Base-by-base conservation (phyloP, 2,797 vertebrate genomes). In the Potorous gilbertii region DNA sequence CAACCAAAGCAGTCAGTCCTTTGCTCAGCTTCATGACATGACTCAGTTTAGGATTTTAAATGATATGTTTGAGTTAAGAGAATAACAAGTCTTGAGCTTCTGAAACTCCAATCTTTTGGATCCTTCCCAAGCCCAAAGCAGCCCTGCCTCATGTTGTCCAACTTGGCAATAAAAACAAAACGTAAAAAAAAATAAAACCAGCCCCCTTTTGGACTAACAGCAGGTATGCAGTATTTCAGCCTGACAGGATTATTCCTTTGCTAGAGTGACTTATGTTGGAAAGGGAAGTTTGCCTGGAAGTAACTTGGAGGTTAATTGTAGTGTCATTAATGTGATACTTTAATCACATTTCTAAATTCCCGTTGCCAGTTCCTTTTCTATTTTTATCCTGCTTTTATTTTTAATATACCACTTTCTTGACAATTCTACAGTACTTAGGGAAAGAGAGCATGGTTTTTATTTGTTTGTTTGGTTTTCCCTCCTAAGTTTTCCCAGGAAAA, bases 151-250 rank as follows among this genome's bases (percentile, higher is more conserved):
- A 94, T 94, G 96, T 96, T 96, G 90, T 97, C 97, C 97, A 97
- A 97, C 95, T 97, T 97, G 96, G 97, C 96, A 96, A 97, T 98
- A 97, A 98, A 98, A 97, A 90, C 96, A 97, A 97, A 98, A 97
- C 93, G 91, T 46, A 34, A 62, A 97, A 98, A 54, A 54, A 54
- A 90, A 90, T 29, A 90, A 96, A 97, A 93, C 94, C 91, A 96
- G 97, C 98, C 97, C 95, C 96, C 96, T 98, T 81, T 3, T 1
- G 96, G 97, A 95, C 94, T 16, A 96, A 98, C 96, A 95, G 96
- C 95, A 97, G 96, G 92, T 94, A 95, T 96, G 97, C 95, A 96
- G 98, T 98, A 98, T 97, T 98, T 98, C 98, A 98, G 98, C 74
- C 95, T 97, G 98, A 98, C 98, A 98, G 9, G n/a, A 97, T 97